Evolutionary conservation across 2,888 invertebrate species (phyloP).

Genomic region (Furcula furcula): DNA sequence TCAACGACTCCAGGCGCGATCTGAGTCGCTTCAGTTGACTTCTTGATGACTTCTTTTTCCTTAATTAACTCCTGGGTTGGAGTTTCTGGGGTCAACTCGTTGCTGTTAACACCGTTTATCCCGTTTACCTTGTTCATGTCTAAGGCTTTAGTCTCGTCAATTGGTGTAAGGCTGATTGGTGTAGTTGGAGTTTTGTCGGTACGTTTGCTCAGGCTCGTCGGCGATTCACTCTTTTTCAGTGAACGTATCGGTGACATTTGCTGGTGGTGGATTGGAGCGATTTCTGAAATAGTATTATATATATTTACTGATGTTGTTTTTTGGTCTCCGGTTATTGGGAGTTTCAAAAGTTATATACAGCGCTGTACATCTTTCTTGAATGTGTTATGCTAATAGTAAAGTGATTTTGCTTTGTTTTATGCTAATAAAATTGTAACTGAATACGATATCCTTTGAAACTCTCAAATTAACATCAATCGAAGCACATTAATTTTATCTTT

Average conservation of each 20-base stretch:
- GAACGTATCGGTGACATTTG: conserved; percentile 80
- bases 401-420: background rate
- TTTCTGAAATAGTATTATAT: conserved; percentile 63
- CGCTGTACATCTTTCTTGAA: too few relatives aligned
- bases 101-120: conserved; percentile 47
- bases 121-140: conserved; percentile 72
- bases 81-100: conserved; percentile 67
- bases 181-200: conserved; percentile 78
- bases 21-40: conserved; percentile 73
- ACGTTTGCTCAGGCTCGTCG: conserved; percentile 73
- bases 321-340: conserved; percentile 15
- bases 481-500: conserved; percentile 38
- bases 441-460: conserved; percentile 36
- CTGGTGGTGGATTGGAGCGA: conserved; percentile 76
- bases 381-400: too few relatives aligned
- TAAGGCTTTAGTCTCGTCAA: conserved; percentile 73
- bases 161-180: conserved; percentile 73
- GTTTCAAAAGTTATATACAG: conserved; percentile 28
- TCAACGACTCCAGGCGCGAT: conserved; percentile 81
- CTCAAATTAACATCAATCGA: conserved; percentile 34
- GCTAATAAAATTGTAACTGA: too few relatives aligned
- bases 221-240: conserved; percentile 75
- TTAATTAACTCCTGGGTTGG: conserved; percentile 57
- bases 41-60: conserved; percentile 69
- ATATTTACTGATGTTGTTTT: conserved; percentile 18